Conservation (phyloP, 2,113 vertebrate genomes). For the Coptodon rendalli region DNA sequence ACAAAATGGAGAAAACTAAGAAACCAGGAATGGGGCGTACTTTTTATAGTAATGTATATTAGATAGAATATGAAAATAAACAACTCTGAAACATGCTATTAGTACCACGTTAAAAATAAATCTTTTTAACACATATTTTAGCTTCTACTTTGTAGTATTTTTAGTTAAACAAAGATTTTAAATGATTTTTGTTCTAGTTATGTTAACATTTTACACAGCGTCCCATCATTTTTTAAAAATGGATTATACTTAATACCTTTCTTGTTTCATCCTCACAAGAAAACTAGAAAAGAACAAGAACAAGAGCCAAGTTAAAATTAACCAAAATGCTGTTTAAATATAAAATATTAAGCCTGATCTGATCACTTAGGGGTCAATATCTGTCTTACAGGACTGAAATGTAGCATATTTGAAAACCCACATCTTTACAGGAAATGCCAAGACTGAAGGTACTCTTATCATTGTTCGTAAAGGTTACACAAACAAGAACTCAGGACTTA, state of each 20-base stretch:
- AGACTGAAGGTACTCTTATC: not conserved
- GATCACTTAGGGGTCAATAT: not conserved
- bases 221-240: accelerated
- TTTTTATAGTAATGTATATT: not conserved
- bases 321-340: not conserved
- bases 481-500: constrained; percentile 23
- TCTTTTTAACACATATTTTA: not conserved
- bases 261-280: not conserved
- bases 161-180: not conserved
- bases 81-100: not conserved
- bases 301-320: not conserved
- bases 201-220: not conserved
- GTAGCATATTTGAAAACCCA: not conserved
- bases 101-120: not conserved
- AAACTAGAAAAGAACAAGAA: not conserved
- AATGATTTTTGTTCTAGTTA: not conserved
- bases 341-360: not conserved
- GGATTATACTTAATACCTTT: not conserved
- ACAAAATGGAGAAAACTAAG: not conserved
- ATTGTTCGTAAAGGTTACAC: not conserved
- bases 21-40: not conserved
- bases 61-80: not conserved
- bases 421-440: not conserved
- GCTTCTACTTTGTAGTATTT: not conserved
- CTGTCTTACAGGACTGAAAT: not conserved